Conservation (phyloP, 1,140 invertebrate genomes). For the Papilio xuthus region DNA sequence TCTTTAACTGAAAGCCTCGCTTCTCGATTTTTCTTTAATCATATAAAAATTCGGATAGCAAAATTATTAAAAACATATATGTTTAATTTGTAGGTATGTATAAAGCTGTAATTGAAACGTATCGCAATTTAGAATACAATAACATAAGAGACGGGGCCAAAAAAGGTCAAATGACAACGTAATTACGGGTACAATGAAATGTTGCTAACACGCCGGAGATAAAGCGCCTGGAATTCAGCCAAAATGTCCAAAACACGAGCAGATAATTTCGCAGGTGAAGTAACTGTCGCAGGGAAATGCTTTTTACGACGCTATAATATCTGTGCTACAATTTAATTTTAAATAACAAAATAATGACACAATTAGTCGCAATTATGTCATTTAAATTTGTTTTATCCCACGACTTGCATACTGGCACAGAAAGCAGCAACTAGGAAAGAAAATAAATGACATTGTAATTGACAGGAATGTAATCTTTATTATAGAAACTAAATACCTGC, state of each 20-base stretch:
- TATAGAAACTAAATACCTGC: too few species aligned
- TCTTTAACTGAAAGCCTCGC: too few species aligned
- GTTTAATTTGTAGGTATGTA: not conserved
- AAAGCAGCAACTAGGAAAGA: too few species aligned
- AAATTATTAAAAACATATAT: too few species aligned
- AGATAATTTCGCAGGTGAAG: constrained; percentile 32
- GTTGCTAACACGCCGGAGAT: not conserved
- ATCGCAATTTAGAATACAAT: not conserved
- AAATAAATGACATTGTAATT: too few species aligned
- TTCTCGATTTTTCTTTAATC: too few species aligned
- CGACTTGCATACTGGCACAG: not conserved
- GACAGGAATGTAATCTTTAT: too few species aligned
- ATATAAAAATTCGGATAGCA: too few species aligned
- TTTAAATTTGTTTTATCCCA: not conserved
- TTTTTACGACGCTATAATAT: not conserved
- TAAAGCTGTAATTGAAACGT: not conserved
- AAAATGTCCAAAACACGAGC: constrained; percentile 26
- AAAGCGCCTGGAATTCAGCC: constrained; percentile 27
- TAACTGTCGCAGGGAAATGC: not conserved
- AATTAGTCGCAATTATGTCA: not conserved
- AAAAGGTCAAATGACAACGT: constrained; percentile 5
- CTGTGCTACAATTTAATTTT: not conserved
- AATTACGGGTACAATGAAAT: constrained; percentile 17
- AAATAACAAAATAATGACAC: not conserved
- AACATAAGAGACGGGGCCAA: not conserved